These are phyloP conservation scores for Xyrichtys novacula DNA, from an alignment of 2,797 vertebrate species.

Conservation along the genomic window DNA sequence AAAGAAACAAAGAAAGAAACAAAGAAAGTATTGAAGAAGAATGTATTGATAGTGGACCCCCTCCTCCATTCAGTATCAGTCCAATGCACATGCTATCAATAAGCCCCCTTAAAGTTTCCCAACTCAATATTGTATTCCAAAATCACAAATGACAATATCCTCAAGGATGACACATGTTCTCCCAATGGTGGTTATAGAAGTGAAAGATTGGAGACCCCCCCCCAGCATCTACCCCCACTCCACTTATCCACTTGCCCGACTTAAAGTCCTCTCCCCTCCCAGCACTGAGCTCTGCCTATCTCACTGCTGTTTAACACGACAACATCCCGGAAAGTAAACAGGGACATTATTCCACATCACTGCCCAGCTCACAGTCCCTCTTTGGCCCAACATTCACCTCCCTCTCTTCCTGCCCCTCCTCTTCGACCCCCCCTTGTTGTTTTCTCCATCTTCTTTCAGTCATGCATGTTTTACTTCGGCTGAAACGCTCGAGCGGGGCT, in stretches of 20 bases:
- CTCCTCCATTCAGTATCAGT: too few relatives aligned
- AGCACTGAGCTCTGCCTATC: slow-evolving; percentile 11
- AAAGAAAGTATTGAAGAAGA: too few relatives aligned
- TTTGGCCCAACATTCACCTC: slow-evolving; percentile 35
- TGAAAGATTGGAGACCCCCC: too few relatives aligned
- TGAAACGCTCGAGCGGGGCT: slow-evolving; percentile 50
- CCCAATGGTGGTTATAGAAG: too few relatives aligned
- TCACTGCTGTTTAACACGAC: slow-evolving; percentile 52
- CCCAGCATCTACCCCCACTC: slow-evolving; percentile 28
- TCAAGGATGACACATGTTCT: too few relatives aligned
- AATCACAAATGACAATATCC: too few relatives aligned
- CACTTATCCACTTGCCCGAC: background rate
- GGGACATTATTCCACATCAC: slow-evolving; percentile 68
- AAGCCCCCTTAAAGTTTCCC: too few relatives aligned
- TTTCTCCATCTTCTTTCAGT: slow-evolving; percentile 56
- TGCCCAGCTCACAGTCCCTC: slow-evolving; percentile 44
- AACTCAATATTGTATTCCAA: too few relatives aligned
- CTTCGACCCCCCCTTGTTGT: slow-evolving; percentile 24
- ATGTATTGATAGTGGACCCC: too few relatives aligned
- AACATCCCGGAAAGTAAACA: slow-evolving; percentile 65
- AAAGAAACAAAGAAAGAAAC: too few relatives aligned
- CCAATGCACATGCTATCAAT: too few relatives aligned
- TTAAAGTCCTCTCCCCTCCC: slow-evolving; percentile 29
- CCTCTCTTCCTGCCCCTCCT: slow-evolving; percentile 4
- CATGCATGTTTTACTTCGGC: slow-evolving; percentile 52